Evolutionary conservation across 2,797 vertebrate genomes (phyloP).

Genomic region (Etheostoma nigrum): DNA sequence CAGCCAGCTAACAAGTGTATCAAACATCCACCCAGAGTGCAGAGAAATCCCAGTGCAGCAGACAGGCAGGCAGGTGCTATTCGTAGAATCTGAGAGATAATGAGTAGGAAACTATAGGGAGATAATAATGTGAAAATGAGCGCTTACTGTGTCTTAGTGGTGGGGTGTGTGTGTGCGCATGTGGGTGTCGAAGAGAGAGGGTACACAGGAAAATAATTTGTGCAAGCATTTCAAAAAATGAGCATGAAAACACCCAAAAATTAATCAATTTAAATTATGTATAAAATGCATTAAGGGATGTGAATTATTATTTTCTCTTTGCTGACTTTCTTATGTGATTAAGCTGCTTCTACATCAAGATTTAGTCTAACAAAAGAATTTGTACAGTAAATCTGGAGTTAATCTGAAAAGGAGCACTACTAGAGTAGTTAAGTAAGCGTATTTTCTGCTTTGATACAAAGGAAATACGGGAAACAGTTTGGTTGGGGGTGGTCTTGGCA

Average conservation of each 20-base stretch:
- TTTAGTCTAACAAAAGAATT: neutral
- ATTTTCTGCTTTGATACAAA: constrained; percentile 12
- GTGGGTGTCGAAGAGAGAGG: neutral
- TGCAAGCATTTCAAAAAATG: constrained; percentile 24
- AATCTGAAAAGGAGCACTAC: neutral
- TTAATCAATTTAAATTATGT: constrained; percentile 2
- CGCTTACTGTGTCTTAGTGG: constrained; percentile 37
- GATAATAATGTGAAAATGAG: constrained; percentile 55
- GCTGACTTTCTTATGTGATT: neutral
- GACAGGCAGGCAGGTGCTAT: constrained; percentile 71
- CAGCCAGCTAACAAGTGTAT: constrained; percentile 71
- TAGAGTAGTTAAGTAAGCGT: neutral
- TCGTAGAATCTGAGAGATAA: constrained; percentile 73
- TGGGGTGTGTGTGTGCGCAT: neutral
- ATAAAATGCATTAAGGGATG: neutral
- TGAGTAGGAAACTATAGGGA: constrained; percentile 58
- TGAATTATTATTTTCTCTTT: constrained; percentile 7
- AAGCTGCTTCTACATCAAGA: neutral
- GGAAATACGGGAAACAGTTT: constrained; percentile 21
- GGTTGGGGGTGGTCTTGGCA: constrained; percentile 12
- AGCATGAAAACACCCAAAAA: constrained; percentile 20
- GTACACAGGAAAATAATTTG: constrained; percentile 1
- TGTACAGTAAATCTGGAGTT: neutral
- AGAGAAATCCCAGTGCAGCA: constrained; percentile 63
- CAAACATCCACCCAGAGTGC: constrained; percentile 56